A percentile compares a stretch with the other conserved stretches of the same genome.
Conservation (phyloP, 2,888 invertebrate species). For the Brenthis ino region DNA sequence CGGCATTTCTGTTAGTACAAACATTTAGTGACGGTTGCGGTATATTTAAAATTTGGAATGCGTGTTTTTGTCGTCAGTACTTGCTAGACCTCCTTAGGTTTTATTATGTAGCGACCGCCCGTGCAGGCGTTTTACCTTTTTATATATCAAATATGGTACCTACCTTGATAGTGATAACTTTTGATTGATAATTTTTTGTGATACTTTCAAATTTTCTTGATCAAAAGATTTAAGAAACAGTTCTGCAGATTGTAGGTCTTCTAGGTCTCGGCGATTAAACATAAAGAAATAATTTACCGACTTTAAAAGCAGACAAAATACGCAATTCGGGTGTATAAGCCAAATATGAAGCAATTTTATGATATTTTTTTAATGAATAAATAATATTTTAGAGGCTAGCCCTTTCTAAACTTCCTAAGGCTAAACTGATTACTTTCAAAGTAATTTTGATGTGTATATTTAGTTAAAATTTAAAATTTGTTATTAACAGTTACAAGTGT, state of each 20-base stretch:
- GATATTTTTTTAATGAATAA: neutral
- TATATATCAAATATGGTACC: neutral
- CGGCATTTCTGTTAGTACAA: slow-evolving; percentile 67
- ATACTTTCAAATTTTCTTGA: too few relatives aligned
- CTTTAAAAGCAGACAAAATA: too few relatives aligned
- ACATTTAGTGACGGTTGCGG: slow-evolving; percentile 72
- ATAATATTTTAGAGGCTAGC: neutral
- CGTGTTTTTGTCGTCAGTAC: slow-evolving; percentile 43
- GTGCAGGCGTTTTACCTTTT: neutral
- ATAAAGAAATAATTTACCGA: too few relatives aligned
- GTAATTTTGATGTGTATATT: too few relatives aligned
- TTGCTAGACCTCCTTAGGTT: slow-evolving; percentile 35
- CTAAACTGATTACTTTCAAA: too few relatives aligned
- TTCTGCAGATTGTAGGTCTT: too few relatives aligned
- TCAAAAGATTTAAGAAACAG: too few relatives aligned
- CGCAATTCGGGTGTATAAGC: too few relatives aligned
- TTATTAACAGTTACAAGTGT: neutral
- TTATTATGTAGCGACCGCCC: slow-evolving; percentile 22
- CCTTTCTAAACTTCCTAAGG: neutral
- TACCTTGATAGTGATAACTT: too few relatives aligned
- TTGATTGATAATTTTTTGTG: too few relatives aligned
- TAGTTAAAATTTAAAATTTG: neutral
- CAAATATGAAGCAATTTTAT: too few relatives aligned
- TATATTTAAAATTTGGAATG: slow-evolving; percentile 72
- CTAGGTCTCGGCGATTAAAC: too few relatives aligned